A percentile compares a stretch with the other conserved stretches of the same genome.
These are phyloP conservation scores for Gnathonemus echidnorhynchus DNA, from an alignment of 2,113 vertebrate species.

Conservation along the genomic window DNA sequence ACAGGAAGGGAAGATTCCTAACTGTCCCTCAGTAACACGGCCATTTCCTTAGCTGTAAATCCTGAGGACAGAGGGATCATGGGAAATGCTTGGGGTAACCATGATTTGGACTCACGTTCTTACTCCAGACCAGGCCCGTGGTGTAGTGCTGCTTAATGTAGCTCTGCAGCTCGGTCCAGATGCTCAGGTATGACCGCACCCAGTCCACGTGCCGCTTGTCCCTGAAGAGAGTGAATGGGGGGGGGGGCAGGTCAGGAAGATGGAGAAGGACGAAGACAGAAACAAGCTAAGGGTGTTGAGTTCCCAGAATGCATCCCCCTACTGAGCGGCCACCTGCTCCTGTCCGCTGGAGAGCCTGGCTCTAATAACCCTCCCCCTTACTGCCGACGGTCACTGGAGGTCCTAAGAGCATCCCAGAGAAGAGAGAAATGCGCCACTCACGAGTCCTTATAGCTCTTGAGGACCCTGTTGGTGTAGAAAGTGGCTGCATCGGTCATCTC, in stretches of 20 bases:
- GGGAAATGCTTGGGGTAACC: not conserved
- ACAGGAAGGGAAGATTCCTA: not conserved
- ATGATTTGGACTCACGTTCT: slow-evolving; percentile 69
- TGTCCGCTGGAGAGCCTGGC: not conserved
- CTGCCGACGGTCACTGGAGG: not conserved
- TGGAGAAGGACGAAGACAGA: not conserved
- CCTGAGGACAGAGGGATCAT: not conserved
- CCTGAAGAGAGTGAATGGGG: slow-evolving; percentile 45
- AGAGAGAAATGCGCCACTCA: slow-evolving; percentile 49
- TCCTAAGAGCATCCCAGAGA: not conserved
- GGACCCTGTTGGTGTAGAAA: slow-evolving; percentile 97
- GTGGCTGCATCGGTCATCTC: slow-evolving; percentile 97
- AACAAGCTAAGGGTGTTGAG: not conserved
- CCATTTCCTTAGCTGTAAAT: not conserved
- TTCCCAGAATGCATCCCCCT: not conserved
- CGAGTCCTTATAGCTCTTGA: slow-evolving; percentile 96
- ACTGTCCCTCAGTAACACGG: not conserved
- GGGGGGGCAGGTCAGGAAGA: not conserved
- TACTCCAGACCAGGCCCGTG: slow-evolving; percentile 86
- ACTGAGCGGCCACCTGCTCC: not conserved
- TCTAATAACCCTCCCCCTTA: not conserved
- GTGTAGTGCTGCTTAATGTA: slow-evolving; percentile 91
- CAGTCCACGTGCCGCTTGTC: slow-evolving; percentile 87
- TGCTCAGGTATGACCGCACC: slow-evolving; percentile 86
- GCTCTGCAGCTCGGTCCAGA: slow-evolving; percentile 88